phyloP scores from a whole-genome alignment of 2,888 invertebrate genomes.

The Trichopoda pennipes region DNA sequence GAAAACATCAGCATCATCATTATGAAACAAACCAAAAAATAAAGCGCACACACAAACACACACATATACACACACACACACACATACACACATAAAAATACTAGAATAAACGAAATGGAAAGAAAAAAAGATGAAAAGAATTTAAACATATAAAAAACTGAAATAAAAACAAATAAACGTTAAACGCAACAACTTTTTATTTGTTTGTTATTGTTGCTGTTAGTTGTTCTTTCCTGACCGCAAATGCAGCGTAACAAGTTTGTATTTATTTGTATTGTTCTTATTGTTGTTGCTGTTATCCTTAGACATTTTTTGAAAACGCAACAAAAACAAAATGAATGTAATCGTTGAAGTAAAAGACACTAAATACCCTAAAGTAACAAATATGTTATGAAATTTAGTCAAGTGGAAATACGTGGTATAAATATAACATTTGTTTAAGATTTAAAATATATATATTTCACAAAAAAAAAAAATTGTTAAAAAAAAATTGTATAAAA shows the following conservation, averaged over 20 bases:
- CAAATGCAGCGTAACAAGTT: slow-evolving; percentile 70
- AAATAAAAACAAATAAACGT: slow-evolving; percentile 57
- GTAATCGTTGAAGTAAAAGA: slow-evolving; percentile 60
- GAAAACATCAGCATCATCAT: slow-evolving; percentile 59
- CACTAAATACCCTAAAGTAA: slow-evolving; percentile 50
- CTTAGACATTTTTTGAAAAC: slow-evolving; percentile 28
- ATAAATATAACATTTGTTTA: neutral
- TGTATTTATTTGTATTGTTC: neutral
- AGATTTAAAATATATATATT: too few species aligned
- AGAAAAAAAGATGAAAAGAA: slow-evolving; percentile 48
- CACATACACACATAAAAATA: neutral
- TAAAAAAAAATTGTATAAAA: too few species aligned
- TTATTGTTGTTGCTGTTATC: slow-evolving; percentile 9
- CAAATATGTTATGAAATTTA: slow-evolving; percentile 36
- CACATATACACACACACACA: neutral
- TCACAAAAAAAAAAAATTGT: too few species aligned
- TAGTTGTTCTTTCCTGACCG: slow-evolving; percentile 70
- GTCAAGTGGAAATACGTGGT: slow-evolving; percentile 39
- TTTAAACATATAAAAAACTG: slow-evolving; percentile 51
- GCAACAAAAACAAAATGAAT: slow-evolving; percentile 12
- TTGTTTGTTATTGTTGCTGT: slow-evolving; percentile 23
- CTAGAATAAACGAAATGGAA: slow-evolving; percentile 22
- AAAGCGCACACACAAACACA: slow-evolving; percentile 21
- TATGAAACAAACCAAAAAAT: slow-evolving; percentile 40
- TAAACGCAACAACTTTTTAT: slow-evolving; percentile 63